phyloP scores from a whole-genome alignment of 2,888 invertebrate genomes.

The Caenorhabditis zanzibari region DNA sequence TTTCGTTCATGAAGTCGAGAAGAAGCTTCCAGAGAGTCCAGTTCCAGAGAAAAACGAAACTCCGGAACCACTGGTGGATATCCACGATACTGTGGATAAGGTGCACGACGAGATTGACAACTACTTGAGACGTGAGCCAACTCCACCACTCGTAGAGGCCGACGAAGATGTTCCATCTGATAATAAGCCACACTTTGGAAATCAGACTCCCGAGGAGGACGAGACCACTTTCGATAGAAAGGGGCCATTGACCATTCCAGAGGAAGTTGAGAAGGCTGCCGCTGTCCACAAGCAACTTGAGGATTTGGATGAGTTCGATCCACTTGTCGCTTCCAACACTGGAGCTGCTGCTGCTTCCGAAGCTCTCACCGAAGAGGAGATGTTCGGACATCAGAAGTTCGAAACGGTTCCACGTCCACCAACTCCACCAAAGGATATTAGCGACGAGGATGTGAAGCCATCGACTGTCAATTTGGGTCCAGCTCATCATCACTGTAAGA shows the following conservation, averaged over 20 bases:
- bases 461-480: slow-evolving; percentile 77
- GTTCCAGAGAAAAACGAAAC: slow-evolving; percentile 31
- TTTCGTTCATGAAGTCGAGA: slow-evolving; percentile 31
- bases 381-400: slow-evolving; percentile 71
- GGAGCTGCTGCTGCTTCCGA: slow-evolving; percentile 45
- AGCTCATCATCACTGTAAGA: slow-evolving; percentile 69
- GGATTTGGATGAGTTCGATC: slow-evolving; percentile 44
- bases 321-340: slow-evolving; percentile 39
- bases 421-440: slow-evolving; percentile 80
- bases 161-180: slow-evolving; percentile 45
- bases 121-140: slow-evolving; percentile 57
- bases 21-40: slow-evolving; percentile 43
- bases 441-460: slow-evolving; percentile 78
- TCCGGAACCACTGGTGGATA: slow-evolving; percentile 41
- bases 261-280: slow-evolving; percentile 63
- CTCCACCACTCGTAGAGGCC: slow-evolving; percentile 53
- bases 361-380: slow-evolving; percentile 52
- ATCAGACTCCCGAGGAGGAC: slow-evolving; percentile 72
- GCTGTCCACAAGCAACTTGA: slow-evolving; percentile 41
- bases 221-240: slow-evolving; percentile 68
- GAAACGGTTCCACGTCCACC: slow-evolving; percentile 78
- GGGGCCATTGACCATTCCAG: slow-evolving; percentile 79
- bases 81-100: slow-evolving; percentile 55
- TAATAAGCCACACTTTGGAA: slow-evolving; percentile 69
- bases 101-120: slow-evolving; percentile 65